Evolutionary conservation across 1,140 invertebrate species (phyloP).

Genomic region (silkworm (Bombyx mori)): DNA sequence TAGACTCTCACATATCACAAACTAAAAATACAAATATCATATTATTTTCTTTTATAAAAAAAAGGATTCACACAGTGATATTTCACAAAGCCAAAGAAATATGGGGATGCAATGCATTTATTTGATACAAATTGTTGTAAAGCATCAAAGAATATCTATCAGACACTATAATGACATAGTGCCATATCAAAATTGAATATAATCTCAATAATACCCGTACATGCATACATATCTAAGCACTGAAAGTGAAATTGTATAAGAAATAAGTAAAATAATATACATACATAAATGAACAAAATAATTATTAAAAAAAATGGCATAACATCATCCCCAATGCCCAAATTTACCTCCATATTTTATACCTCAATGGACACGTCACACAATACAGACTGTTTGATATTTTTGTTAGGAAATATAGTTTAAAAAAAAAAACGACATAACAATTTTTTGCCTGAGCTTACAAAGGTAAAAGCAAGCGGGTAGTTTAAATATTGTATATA

Average conservation of each 20-base stretch:
- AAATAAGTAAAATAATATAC: background rate
- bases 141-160: constrained; percentile 24
- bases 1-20: constrained; percentile 55
- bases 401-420: too few species aligned
- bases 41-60: constrained; percentile 28
- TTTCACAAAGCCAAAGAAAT: constrained; percentile 65
- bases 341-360: constrained; percentile 52
- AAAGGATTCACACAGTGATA: constrained; percentile 62
- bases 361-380: constrained; percentile 48
- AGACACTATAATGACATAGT: constrained; percentile 35
- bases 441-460: constrained; percentile 43
- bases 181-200: constrained; percentile 35
- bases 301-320: too few species aligned
- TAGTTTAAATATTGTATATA: constrained; percentile 68
- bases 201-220: constrained; percentile 7
- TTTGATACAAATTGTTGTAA: constrained; percentile 33
- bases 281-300: too few species aligned
- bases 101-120: constrained; percentile 53
- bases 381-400: constrained; percentile 45
- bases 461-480: constrained; percentile 54
- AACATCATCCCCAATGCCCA: constrained; percentile 19
- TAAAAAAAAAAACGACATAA: too few species aligned
- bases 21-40: constrained; percentile 23
- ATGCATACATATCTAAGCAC: constrained; percentile 40
- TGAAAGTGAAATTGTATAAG: constrained; percentile 27